These are phyloP conservation scores for Pachypanchax playfairii DNA, from an alignment of 2,113 vertebrate species.

Conservation along the genomic window DNA sequence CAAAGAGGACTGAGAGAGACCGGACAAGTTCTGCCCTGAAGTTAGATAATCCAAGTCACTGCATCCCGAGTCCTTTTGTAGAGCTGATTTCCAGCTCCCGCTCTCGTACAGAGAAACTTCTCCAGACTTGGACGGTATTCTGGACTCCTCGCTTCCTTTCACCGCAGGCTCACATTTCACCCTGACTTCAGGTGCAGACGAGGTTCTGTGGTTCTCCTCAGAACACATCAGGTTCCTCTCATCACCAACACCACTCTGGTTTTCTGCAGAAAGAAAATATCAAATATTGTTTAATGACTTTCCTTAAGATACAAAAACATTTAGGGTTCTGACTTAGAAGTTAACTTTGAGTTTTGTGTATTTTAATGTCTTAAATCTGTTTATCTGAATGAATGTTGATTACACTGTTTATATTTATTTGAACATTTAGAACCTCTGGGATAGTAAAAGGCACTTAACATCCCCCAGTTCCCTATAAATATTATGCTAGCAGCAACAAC, in stretches of 20 bases:
- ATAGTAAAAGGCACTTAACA: no score
- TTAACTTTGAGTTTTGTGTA: no score
- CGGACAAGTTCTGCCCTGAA: slow-evolving; percentile 18
- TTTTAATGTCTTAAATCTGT: no score
- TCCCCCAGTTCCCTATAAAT: no score
- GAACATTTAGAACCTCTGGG: not conserved
- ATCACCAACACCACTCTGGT: slow-evolving; percentile 1
- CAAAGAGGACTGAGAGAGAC: slow-evolving; percentile 24
- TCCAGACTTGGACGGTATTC: not conserved
- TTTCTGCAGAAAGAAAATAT: slow-evolving; percentile 46
- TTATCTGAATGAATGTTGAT: no score
- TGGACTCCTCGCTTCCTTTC: not conserved
- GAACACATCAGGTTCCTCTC: not conserved
- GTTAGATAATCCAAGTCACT: slow-evolving; percentile 10
- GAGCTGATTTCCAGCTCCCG: not conserved
- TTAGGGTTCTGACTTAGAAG: no score
- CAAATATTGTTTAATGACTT: no score
- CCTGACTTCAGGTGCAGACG: slow-evolving; percentile 30
- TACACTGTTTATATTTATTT: no score
- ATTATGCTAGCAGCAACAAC: no score
- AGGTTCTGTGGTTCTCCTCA: not conserved
- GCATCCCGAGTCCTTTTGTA: not conserved
- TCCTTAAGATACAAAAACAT: no score
- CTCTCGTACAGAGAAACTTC: slow-evolving; percentile 12
- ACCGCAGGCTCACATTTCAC: slow-evolving; percentile 57